Evolutionary conservation across 2,797 vertebrate genomes (phyloP), one percentile per base, ranked within the genome.

Genomic region (Masticophis lateralis): DNA sequence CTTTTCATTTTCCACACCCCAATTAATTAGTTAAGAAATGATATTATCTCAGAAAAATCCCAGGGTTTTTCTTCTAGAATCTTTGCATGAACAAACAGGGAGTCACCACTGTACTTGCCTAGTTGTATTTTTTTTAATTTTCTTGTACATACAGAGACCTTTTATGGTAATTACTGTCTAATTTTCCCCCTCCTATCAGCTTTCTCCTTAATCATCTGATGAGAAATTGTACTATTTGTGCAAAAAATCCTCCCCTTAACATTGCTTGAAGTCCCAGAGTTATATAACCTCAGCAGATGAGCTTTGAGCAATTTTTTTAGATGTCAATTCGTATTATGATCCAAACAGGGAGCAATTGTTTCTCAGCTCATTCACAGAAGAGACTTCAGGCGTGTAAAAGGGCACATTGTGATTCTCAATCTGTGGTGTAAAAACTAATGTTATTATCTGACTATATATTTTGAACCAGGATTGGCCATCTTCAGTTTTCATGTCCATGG

Each of bases 221-320:
- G 94, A 94, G 93, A 96, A 96, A 95, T 92, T 87, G 92, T 93
- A 94, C 93, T 93, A 92, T 97, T 94, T 94, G 79, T 90, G 95
- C 89, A 95, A 91, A 86, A 96, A 96, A 96, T 95, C 96, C 94
- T 60, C 53, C 37, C 16, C 20, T 93, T 92, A 93, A 94, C 94
- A 94, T 91, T 87, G 91, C 92, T 96, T 94, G 94, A 93, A 94
- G 94, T 96, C 91, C 92, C 60, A 25, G 90, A 18, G 87, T 97
- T 97, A 97, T 18, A 22, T 96, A 97, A 97, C n/a, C 90, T 88
- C 91, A 95, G 94, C 96, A 97, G 96, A 96, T 97, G 96, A 96
- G 74, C 28, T 91, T 93, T 6, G 37, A 90, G 90, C 94, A 91
- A 94, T 91, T 94, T 91, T 63, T 94, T 53, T 92, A 86, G 86